Conservation (phyloP, 2,797 vertebrate genomes). For the Girardinus metallicus region DNA sequence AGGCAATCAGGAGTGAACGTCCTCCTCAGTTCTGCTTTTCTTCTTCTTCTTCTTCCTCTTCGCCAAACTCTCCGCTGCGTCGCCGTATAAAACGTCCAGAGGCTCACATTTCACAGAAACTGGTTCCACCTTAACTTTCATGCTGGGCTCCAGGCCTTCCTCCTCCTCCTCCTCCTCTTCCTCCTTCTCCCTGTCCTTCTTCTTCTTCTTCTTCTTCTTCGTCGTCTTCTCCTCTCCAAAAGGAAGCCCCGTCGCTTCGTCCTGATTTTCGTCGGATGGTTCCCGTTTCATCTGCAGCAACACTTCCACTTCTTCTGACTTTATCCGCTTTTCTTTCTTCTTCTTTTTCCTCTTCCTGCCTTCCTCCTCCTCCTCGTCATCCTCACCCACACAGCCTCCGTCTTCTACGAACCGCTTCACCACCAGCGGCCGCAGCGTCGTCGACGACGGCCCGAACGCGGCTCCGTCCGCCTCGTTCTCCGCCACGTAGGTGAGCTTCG, state of each 20-base stretch:
- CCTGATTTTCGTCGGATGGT: slow-evolving; percentile 1
- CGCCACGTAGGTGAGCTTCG: slow-evolving; percentile 43
- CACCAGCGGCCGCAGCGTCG: slow-evolving; percentile 27
- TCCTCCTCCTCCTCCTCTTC: slow-evolving; percentile 50
- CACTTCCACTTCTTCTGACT: slow-evolving; percentile 31
- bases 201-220: slow-evolving; percentile 71
- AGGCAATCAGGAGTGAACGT: not conserved
- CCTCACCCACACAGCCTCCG: not conserved
- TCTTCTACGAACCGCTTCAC: slow-evolving; percentile 29
- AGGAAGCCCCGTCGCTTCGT: not conserved
- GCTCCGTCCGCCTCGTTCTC: slow-evolving; percentile 46
- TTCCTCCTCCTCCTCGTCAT: slow-evolving; percentile 7
- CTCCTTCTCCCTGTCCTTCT: slow-evolving; percentile 49
- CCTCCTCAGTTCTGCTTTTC: slow-evolving; percentile 32
- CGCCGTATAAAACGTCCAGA: slow-evolving; percentile 22
- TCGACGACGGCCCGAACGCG: slow-evolving; percentile 31
- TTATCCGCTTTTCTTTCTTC: slow-evolving; percentile 65
- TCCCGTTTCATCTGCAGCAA: slow-evolving; percentile 49
- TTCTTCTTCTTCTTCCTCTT: slow-evolving; percentile 74
- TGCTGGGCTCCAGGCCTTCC: slow-evolving; percentile 39
- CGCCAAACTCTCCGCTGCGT: slow-evolving; percentile 16
- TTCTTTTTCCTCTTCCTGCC: slow-evolving; percentile 49
- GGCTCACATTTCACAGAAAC: slow-evolving; percentile 56
- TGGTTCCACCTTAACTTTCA: slow-evolving; percentile 40
- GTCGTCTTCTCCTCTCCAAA: slow-evolving; percentile 46